Percentiles rank a stretch among this genome's conserved stretches.
Conservation (phyloP, 92 coral and sea anemone species). For the Bergia sp. region DNA sequence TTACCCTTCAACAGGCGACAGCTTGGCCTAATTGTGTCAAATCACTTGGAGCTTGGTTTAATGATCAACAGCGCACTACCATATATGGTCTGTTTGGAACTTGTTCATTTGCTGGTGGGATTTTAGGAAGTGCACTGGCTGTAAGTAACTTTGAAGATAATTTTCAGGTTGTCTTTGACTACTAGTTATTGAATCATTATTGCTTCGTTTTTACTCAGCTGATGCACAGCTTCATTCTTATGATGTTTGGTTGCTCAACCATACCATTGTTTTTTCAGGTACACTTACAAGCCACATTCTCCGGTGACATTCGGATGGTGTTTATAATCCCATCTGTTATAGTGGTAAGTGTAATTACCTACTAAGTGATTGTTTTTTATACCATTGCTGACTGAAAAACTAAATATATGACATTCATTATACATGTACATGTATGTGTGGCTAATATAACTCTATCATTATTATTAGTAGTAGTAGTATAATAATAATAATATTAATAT, state of each 20-base stretch:
- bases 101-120: conserved; percentile 95
- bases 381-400: too few relatives aligned
- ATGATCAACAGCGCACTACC: conserved; percentile 85
- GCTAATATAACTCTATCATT: too few relatives aligned
- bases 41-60: conserved; percentile 91
- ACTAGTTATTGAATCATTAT: not conserved
- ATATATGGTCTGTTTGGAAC: conserved; percentile 99
- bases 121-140: conserved; percentile 93
- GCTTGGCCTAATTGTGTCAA: conserved; percentile 99
- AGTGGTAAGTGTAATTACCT: conserved; percentile 54
- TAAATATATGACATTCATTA: too few relatives aligned
- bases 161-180: not conserved
- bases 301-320: conserved; percentile 76
- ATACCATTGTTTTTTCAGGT: conserved; percentile 45
- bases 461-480: too few relatives aligned
- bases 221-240: not conserved
- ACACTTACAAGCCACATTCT: conserved; percentile 73
- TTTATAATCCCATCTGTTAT: conserved; percentile 83
- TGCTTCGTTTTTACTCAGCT: not conserved
- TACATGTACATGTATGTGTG: too few relatives aligned
- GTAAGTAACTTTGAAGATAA: conserved; percentile 57
- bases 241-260: not conserved
- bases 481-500: too few relatives aligned
- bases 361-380: not conserved
- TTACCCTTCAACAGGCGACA: conserved; percentile 68